Conservation (phyloP, 1,140 invertebrate genomes). For the Panulirus ornatus region DNA sequence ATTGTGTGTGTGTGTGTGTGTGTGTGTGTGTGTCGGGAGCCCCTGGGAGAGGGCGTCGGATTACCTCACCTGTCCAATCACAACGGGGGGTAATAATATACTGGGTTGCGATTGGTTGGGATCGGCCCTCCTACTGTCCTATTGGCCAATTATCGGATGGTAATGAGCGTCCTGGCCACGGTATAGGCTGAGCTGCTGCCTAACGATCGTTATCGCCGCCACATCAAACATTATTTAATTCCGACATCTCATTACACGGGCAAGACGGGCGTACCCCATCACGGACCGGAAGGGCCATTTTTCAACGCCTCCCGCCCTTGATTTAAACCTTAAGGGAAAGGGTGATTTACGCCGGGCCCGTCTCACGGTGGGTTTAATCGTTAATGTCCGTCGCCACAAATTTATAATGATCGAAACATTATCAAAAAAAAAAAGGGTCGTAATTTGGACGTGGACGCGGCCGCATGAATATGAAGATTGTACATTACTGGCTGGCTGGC, state of each 20-base stretch:
- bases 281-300: constrained; percentile 21
- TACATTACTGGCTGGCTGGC: constrained; percentile 53
- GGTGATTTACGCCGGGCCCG: not conserved
- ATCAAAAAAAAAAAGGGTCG: constrained; percentile 66
- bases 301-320: constrained; percentile 2
- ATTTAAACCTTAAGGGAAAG: not conserved
- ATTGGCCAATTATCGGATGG: constrained; percentile 73
- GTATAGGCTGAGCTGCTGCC: constrained; percentile 57
- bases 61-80: constrained; percentile 68
- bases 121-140: constrained; percentile 51
- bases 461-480: constrained; percentile 71
- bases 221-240: constrained; percentile 74
- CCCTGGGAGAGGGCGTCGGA: constrained; percentile 10
- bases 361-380: constrained; percentile 53
- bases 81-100: constrained; percentile 70
- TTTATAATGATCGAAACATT: constrained; percentile 71
- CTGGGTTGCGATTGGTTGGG: constrained; percentile 60
- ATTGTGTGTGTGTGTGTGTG: too few relatives aligned
- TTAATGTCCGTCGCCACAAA: constrained; percentile 68
- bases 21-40: not conserved
- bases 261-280: constrained; percentile 60
- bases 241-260: constrained; percentile 67
- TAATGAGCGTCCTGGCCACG: constrained; percentile 60
- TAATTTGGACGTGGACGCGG: constrained; percentile 47
- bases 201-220: constrained; percentile 44